A percentile compares a stretch with the other conserved stretches of the same genome.
Evolutionary conservation across 2,113 vertebrate genomes (phyloP).

Genomic region (Paedocypris sp.): DNA sequence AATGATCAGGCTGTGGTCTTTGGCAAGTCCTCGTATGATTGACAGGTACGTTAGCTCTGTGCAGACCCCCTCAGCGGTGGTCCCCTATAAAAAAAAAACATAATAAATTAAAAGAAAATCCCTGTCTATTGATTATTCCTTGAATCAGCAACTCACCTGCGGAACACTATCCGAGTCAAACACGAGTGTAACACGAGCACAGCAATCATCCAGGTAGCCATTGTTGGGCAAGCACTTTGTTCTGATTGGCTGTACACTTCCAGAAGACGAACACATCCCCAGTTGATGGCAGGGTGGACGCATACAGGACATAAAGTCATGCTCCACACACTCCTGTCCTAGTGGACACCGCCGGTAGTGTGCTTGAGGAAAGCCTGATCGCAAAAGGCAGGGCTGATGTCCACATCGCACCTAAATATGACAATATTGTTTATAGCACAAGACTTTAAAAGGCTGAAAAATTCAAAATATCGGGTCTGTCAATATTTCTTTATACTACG

Average conservation of each 20-base stretch:
- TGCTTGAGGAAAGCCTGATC: conserved; percentile 34
- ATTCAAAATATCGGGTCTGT: too few relatives aligned
- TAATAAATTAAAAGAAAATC: not conserved
- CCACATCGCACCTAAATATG: conserved; percentile 77
- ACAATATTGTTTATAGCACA: too few relatives aligned
- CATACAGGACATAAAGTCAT: conserved; percentile 70
- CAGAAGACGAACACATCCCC: conserved; percentile 74
- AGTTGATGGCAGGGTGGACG: conserved; percentile 72
- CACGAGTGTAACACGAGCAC: conserved; percentile 80
- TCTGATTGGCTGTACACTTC: conserved; percentile 48
- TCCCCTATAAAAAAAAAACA: conserved; percentile 62
- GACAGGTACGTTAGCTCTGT: conserved; percentile 80
- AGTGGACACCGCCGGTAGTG: conserved; percentile 59
- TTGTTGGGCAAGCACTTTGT: conserved; percentile 76
- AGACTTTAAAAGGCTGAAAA: too few relatives aligned
- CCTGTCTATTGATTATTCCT: too few relatives aligned
- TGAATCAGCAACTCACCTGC: too few relatives aligned
- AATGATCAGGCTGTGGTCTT: conserved; percentile 73
- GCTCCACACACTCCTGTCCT: conserved; percentile 70
- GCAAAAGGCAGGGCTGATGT: conserved; percentile 71
- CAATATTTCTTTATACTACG: too few relatives aligned
- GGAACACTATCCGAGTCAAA: conserved; percentile 79
- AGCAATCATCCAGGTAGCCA: conserved; percentile 72
- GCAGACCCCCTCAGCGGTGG: conserved; percentile 85
- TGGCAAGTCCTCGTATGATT: conserved; percentile 67